Evolutionary conservation across 2,113 vertebrate genomes (phyloP).

Genomic region (Pao palembangensis): DNA sequence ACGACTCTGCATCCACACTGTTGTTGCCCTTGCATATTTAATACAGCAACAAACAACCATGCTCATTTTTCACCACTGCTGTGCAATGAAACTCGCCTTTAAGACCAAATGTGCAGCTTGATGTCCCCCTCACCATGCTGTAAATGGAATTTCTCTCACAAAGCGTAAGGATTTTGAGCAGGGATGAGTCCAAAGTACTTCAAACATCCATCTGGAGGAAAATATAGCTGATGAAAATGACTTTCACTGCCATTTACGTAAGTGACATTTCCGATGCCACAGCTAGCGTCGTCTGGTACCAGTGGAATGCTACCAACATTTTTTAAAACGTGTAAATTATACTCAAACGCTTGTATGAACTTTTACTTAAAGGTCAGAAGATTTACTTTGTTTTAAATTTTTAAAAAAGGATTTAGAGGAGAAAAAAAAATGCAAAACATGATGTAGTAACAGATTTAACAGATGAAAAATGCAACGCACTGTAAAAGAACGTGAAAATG

Average conservation of each 20-base stretch:
- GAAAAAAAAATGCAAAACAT: too few species aligned
- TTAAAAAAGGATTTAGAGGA: too few species aligned
- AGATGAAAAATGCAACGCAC: too few species aligned
- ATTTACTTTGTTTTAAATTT: too few species aligned
- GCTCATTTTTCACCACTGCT: conserved; percentile 9
- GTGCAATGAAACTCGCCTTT: conserved; percentile 20
- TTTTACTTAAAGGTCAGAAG: too few species aligned
- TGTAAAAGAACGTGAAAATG: not conserved
- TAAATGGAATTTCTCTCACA: conserved; percentile 20
- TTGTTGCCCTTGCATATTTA: conserved; percentile 1
- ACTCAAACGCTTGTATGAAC: too few species aligned
- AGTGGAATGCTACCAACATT: too few species aligned
- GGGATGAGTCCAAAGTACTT: conserved; percentile 38
- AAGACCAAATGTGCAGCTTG: conserved; percentile 27
- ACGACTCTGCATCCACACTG: not conserved
- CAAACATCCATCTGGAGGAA: conserved; percentile 40
- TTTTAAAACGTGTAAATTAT: too few species aligned
- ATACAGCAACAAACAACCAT: conserved; percentile 11
- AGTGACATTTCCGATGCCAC: not conserved
- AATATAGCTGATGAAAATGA: conserved; percentile 32
- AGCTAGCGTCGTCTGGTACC: too few species aligned
- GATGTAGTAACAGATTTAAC: too few species aligned
- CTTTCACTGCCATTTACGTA: not conserved
- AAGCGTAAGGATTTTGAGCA: conserved; percentile 27
- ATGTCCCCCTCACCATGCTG: conserved; percentile 15